Percentiles rank a stretch among this genome's conserved stretches.
phyloP scores from a whole-genome alignment of 1,140 invertebrate genomes.

The Cyphomyrmex costatus region DNA sequence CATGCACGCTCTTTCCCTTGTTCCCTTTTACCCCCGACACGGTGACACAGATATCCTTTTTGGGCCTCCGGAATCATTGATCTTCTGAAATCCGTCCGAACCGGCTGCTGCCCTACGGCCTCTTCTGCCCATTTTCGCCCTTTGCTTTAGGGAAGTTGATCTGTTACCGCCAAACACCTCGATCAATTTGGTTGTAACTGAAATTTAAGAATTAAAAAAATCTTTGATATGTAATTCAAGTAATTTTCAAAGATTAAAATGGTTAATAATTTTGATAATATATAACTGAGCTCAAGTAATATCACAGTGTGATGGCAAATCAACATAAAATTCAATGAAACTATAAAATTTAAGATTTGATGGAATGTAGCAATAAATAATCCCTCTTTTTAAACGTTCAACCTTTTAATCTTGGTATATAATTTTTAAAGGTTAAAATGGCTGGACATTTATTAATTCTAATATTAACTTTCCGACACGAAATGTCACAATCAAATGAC shows the following conservation, averaged over 20 bases:
- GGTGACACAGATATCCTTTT: conserved; percentile 54
- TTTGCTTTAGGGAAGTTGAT: neutral
- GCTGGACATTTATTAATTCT: neutral
- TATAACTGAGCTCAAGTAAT: too few species aligned
- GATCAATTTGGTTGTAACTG: too few species aligned
- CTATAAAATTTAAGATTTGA: neutral
- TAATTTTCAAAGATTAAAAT: too few species aligned
- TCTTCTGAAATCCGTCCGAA: conserved; percentile 3
- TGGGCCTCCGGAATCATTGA: conserved; percentile 40
- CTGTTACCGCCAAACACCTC: neutral
- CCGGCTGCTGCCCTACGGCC: neutral
- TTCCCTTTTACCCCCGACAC: conserved; percentile 25
- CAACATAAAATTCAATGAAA: too few species aligned
- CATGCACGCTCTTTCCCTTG: conserved; percentile 26
- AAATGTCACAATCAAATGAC: too few species aligned
- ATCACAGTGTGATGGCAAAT: too few species aligned
- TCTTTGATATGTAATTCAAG: too few species aligned
- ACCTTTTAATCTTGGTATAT: neutral
- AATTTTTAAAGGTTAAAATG: neutral
- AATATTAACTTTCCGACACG: neutral
- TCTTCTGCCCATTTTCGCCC: neutral
- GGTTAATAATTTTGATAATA: too few species aligned
- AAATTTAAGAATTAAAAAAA: too few species aligned
- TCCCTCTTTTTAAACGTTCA: neutral
- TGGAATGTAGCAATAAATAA: neutral